Percentiles rank a stretch among this genome's conserved stretches.
Conservation (phyloP, 1,140 invertebrate species). For the Leptopilina clavipes region DNA sequence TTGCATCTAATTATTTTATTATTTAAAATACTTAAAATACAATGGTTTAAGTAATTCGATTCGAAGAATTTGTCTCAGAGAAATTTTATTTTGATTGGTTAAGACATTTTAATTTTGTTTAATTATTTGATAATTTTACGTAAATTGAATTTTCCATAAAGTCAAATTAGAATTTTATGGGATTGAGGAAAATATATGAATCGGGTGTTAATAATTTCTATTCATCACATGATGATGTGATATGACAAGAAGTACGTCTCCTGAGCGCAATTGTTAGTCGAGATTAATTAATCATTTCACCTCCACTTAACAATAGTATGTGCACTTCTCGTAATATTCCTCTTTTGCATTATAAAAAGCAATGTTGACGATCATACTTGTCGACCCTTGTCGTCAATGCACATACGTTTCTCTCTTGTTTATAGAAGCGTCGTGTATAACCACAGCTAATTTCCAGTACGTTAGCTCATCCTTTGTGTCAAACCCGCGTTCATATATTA, state of each 20-base stretch:
- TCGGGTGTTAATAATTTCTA: background rate
- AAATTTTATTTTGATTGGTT: no score
- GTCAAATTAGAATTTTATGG: no score
- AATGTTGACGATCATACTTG: background rate
- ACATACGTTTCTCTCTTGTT: constrained; percentile 12
- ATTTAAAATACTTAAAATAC: no score
- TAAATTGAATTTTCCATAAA: no score
- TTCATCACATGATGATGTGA: background rate
- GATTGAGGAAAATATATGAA: no score
- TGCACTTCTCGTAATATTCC: background rate
- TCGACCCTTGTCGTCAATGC: constrained; percentile 1
- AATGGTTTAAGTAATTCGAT: no score
- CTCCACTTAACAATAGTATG: constrained; percentile 13
- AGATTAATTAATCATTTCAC: constrained; percentile 13
- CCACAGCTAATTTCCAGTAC: constrained; percentile 2
- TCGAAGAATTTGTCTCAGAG: no score
- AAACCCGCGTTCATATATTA: constrained; percentile 17
- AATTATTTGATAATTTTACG: no score
- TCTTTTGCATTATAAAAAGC: background rate
- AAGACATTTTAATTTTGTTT: no score
- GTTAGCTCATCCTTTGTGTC: constrained; percentile 16
- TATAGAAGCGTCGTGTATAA: background rate
- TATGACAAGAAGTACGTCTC: background rate
- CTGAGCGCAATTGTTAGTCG: background rate
- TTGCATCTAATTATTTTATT: no score